Conservation (phyloP, 2,797 vertebrate species). For the Ceryle rudis region DNA sequence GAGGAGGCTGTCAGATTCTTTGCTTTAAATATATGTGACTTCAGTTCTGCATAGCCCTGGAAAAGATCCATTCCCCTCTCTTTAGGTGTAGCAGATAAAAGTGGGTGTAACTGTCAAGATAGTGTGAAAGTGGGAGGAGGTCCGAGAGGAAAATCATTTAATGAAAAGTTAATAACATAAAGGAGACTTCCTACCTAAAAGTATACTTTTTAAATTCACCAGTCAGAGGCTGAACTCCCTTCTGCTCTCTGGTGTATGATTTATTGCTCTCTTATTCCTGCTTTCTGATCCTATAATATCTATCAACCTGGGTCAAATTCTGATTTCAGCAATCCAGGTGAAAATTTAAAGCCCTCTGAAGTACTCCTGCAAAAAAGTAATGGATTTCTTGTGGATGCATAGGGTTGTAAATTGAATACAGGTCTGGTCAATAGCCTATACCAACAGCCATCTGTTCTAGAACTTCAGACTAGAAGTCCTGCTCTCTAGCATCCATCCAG, state of each 20-base stretch:
- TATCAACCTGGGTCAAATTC: background rate
- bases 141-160: background rate
- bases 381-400: background rate
- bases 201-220: background rate
- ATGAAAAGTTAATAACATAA: background rate
- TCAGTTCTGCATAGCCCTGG: background rate
- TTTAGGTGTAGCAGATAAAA: background rate
- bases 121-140: background rate
- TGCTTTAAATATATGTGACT: background rate
- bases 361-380: background rate
- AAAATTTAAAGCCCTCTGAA: slow-evolving; percentile 11
- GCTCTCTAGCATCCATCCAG: background rate
- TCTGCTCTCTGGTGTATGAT: background rate
- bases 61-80: background rate
- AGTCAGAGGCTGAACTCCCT: background rate
- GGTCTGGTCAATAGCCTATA: background rate
- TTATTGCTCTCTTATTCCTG: background rate
- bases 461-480: background rate
- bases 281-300: background rate
- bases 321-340: slow-evolving; percentile 5
- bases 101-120: background rate
- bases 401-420: background rate
- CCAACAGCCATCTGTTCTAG: background rate
- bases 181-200: background rate
- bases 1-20: background rate